Conservation (phyloP, 1,140 invertebrate species). For the Drosophila serrata region DNA sequence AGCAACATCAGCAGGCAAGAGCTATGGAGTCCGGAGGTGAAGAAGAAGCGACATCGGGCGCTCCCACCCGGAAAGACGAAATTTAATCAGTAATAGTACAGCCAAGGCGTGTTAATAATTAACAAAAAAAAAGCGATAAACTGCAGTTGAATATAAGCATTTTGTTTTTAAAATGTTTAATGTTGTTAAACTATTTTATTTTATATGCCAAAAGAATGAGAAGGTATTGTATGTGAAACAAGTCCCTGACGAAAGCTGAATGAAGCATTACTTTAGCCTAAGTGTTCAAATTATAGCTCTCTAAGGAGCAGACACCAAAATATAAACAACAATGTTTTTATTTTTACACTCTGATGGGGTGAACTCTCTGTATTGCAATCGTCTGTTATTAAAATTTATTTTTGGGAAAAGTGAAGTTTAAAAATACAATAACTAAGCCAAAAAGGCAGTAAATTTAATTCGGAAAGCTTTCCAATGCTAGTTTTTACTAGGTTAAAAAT, state of each 20-base stretch:
- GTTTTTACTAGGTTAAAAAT: too few species aligned
- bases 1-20: background rate
- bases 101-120: background rate
- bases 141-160: background rate
- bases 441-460: too few species aligned
- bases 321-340: too few species aligned
- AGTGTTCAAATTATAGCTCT: too few species aligned
- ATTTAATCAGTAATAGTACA: background rate
- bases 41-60: background rate
- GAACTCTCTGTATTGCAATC: too few species aligned
- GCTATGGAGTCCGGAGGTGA: background rate
- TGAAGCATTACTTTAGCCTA: background rate
- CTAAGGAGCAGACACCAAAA: too few species aligned
- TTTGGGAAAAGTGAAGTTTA: too few species aligned
- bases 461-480: too few species aligned
- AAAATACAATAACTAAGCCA: too few species aligned
- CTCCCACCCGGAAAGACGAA: background rate
- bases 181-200: background rate
- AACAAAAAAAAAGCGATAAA: slow-evolving; percentile 3
- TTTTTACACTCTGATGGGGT: too few species aligned
- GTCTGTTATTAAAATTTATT: too few species aligned
- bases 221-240: background rate
- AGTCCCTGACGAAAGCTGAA: background rate
- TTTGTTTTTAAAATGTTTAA: slow-evolving; percentile 5
- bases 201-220: background rate